Conservation (phyloP, 2,113 vertebrate species). For the Ochotona princeps region DNA sequence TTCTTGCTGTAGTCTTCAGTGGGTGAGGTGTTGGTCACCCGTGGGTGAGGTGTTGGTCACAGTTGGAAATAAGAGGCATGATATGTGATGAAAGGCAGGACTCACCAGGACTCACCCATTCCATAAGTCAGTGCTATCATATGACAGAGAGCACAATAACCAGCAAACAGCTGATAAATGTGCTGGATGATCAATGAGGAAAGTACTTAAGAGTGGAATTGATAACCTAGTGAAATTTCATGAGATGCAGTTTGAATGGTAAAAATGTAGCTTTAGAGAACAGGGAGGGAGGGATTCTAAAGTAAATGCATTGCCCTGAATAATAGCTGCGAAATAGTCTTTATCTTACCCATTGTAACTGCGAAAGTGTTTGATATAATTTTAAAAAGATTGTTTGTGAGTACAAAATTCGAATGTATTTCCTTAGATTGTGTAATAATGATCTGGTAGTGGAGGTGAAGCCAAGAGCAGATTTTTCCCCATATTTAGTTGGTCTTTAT, state of each 20-base stretch:
- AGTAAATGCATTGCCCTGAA: not conserved
- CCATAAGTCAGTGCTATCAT: not conserved
- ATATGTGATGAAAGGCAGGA: not conserved
- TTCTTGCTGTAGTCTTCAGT: not conserved
- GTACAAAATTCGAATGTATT: constrained; percentile 12
- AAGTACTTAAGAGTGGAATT: not conserved
- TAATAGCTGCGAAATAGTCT: constrained; percentile 45
- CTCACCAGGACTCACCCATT: not conserved
- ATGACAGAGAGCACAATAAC: not conserved
- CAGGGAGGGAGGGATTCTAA: not conserved
- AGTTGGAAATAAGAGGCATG: not conserved
- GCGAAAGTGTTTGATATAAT: constrained; percentile 47
- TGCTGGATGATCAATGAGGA: not conserved
- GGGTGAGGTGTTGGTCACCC: not conserved
- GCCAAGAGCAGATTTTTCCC: not conserved
- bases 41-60: not conserved
- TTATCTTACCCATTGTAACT: constrained; percentile 46
- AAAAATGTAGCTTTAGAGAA: constrained; percentile 16
- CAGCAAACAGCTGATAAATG: not conserved
- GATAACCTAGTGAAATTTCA: not conserved
- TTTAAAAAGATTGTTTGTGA: constrained; percentile 58
- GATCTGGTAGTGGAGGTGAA: constrained; percentile 52
- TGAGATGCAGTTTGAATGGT: not conserved
- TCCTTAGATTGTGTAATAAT: constrained; percentile 55
- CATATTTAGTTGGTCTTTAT: constrained; percentile 10